phyloP scores from a whole-genome alignment of 2,797 vertebrate species.

The Mycteria americana region DNA sequence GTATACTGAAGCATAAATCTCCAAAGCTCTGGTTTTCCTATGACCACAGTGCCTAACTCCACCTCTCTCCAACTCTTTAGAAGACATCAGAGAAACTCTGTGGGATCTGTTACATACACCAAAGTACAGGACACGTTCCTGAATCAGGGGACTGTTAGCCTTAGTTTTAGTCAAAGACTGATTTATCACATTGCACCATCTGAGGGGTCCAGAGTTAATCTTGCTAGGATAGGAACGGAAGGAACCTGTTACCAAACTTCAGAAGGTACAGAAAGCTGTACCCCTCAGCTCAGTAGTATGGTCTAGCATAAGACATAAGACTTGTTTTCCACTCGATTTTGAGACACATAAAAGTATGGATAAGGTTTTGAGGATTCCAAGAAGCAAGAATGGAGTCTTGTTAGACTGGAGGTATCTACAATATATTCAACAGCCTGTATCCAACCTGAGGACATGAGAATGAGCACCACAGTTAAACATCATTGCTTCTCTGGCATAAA shows the following conservation, averaged over 20 bases:
- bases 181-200: neutral
- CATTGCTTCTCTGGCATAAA: neutral
- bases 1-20: neutral
- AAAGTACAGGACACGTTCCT: neutral
- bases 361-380: neutral
- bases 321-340: neutral
- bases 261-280: neutral
- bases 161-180: neutral
- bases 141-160: neutral
- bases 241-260: neutral
- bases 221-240: neutral
- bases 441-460: neutral
- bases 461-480: neutral
- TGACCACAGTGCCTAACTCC: neutral
- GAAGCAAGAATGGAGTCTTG: neutral
- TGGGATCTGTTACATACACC: neutral
- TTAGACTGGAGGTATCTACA: neutral
- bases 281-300: neutral
- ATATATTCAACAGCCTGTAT: neutral
- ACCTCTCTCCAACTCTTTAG: neutral
- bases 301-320: neutral
- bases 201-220: neutral
- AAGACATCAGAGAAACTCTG: neutral
- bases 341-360: neutral
- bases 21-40: neutral